Percentiles rank a stretch among this genome's conserved stretches.
Evolutionary conservation across 2,113 vertebrate genomes (phyloP).

Genomic region (Gymnogyps californianus): DNA sequence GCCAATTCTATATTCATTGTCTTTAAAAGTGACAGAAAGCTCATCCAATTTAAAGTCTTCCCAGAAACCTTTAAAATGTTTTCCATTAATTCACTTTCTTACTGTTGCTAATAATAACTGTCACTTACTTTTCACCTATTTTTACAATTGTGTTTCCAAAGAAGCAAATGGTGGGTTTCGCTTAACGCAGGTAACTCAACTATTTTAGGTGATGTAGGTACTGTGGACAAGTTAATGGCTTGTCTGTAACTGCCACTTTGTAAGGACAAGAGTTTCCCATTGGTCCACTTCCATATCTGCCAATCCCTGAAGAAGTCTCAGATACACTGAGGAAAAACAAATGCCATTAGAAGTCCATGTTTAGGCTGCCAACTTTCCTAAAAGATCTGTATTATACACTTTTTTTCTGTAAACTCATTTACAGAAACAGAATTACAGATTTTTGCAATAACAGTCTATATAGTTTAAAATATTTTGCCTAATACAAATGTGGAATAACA

Average conservation of each 20-base stretch:
- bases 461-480: not conserved
- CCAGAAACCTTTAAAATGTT: not conserved
- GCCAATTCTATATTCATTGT: not conserved
- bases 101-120: not conserved
- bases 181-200: not conserved
- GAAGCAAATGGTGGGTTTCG: not conserved
- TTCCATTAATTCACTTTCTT: not conserved
- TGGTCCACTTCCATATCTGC: not conserved
- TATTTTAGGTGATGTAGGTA: not conserved
- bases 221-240: not conserved
- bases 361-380: not conserved
- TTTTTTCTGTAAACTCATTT: not conserved
- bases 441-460: not conserved
- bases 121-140: not conserved
- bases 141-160: not conserved
- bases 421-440: not conserved
- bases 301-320: not conserved
- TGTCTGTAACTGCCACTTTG: not conserved
- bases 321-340: not conserved
- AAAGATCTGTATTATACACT: not conserved
- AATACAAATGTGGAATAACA: not conserved
- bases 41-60: not conserved
- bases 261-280: not conserved
- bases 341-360: not conserved
- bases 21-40: not conserved